These are phyloP conservation scores for Coendou prehensilis DNA, from an alignment of 2,797 vertebrate species.

Conservation along the genomic window DNA sequence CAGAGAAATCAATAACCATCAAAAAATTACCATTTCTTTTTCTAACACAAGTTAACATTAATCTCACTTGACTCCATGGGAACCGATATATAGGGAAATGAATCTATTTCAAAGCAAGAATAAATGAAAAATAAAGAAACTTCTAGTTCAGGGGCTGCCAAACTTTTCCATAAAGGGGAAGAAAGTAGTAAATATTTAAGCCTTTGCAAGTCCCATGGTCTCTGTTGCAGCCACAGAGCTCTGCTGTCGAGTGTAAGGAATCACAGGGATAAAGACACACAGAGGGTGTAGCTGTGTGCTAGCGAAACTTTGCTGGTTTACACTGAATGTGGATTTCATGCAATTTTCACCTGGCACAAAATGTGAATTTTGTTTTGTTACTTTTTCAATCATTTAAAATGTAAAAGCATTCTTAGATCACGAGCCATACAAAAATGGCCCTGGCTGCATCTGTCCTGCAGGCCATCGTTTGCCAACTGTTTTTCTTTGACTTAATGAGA, in stretches of 20 bases:
- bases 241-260: neutral
- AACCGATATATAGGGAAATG: conserved; percentile 40
- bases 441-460: neutral
- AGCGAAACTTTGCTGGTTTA: neutral
- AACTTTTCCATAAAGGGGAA: conserved; percentile 4
- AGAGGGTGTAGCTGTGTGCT: neutral
- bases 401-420: neutral
- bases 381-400: conserved; percentile 36
- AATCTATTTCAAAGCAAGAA: conserved; percentile 61
- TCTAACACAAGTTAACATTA: conserved; percentile 45
- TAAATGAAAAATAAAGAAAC: conserved; percentile 61
- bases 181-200: conserved; percentile 56
- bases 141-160: conserved; percentile 21
- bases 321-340: conserved; percentile 29
- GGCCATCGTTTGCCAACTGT: neutral
- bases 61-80: conserved; percentile 52
- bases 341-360: conserved; percentile 29
- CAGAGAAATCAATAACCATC: conserved; percentile 70
- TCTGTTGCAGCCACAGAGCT: neutral
- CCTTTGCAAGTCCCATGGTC: neutral
- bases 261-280: neutral
- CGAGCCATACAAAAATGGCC: neutral
- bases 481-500: neutral
- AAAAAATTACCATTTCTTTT: conserved; percentile 45
- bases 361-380: neutral